Conservation (phyloP, 2,888 invertebrate genomes). For the Lochmaea capreae region DNA sequence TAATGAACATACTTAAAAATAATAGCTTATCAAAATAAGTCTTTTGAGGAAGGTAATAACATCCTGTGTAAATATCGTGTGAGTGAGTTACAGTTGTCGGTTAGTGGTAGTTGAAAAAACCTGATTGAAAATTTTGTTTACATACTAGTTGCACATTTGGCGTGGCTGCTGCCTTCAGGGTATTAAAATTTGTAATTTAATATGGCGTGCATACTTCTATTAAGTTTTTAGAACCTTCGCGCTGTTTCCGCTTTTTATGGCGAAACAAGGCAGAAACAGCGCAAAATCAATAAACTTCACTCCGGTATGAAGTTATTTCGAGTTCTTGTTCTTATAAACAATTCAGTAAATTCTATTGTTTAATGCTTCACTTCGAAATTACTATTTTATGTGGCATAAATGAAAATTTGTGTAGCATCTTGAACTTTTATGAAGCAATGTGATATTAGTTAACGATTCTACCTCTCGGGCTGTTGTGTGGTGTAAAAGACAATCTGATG, state of each 20-base stretch:
- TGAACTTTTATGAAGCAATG: too few relatives aligned
- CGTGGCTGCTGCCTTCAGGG: neutral
- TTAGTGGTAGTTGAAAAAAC: neutral
- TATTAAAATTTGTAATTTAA: neutral
- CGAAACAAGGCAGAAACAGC: neutral
- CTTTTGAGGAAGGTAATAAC: neutral
- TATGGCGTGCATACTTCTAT: conserved; percentile 13
- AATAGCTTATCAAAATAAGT: neutral
- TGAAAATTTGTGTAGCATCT: too few relatives aligned
- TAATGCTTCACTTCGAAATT: neutral
- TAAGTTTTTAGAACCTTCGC: conserved; percentile 11
- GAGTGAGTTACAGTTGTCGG: neutral
- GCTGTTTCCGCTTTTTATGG: neutral
- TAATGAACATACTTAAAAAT: too few relatives aligned
- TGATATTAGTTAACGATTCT: too few relatives aligned
- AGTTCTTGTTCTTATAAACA: neutral
- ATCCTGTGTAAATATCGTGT: neutral
- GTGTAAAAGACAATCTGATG: too few relatives aligned
- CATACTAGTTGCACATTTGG: conserved; percentile 3
- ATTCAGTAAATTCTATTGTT: neutral
- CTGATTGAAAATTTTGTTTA: neutral
- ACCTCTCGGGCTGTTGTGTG: too few relatives aligned
- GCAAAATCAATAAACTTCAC: neutral
- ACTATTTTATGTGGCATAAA: neutral
- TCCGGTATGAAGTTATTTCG: neutral